phyloP scores from a whole-genome alignment of 2,888 invertebrate genomes.

The Prosopocoilus inquinatus region DNA sequence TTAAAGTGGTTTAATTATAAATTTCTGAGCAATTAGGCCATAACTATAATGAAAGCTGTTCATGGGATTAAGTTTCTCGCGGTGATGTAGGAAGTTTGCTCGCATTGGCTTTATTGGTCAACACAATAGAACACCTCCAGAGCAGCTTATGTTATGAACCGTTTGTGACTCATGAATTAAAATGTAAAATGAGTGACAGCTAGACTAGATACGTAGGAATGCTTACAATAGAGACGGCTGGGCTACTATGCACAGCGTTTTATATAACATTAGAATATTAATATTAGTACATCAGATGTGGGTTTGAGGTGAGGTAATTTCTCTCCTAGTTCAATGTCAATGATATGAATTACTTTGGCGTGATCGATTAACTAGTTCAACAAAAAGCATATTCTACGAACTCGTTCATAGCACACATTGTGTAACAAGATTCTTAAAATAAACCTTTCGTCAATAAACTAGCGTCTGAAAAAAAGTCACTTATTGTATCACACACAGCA shows the following conservation, averaged over 20 bases:
- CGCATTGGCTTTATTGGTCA: constrained; percentile 18
- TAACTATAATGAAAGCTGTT: constrained; percentile 13
- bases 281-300: constrained; percentile 3
- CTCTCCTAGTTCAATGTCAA: constrained; percentile 10
- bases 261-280: constrained; percentile 15
- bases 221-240: constrained; percentile 5
- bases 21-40: constrained; percentile 18
- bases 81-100: constrained; percentile 15
- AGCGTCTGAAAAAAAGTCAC: no score
- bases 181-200: constrained; percentile 27
- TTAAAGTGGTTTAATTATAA: constrained; percentile 14
- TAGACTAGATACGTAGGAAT: constrained; percentile 22
- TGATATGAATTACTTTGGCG: constrained; percentile 1
- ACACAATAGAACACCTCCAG: constrained; percentile 21
- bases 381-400: neutral
- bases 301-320: constrained; percentile 5
- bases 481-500: no score
- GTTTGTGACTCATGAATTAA: constrained; percentile 25
- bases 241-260: constrained; percentile 23
- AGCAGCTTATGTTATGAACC: constrained; percentile 11
- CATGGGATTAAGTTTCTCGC: constrained; percentile 16
- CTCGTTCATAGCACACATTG: neutral
- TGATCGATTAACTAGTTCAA: constrained; percentile 7
- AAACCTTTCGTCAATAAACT: neutral
- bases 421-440: neutral